phyloP scores from a whole-genome alignment of 2,888 invertebrate species.

The Gastrophysa polygoni region DNA sequence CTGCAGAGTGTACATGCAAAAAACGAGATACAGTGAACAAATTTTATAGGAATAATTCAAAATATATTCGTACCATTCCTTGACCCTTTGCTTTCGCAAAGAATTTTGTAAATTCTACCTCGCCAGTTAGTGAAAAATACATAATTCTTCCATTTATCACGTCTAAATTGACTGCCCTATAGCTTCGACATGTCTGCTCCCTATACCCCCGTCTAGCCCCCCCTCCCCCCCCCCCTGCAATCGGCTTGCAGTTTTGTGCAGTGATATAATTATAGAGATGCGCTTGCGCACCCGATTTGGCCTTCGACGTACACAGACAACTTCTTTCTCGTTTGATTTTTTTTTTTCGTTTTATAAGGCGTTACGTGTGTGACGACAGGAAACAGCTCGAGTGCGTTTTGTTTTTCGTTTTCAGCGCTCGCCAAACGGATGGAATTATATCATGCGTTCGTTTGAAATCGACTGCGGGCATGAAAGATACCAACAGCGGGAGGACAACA shows the following conservation, averaged over 20 bases:
- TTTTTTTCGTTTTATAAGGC: slow-evolving; percentile 31
- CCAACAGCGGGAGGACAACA: background rate
- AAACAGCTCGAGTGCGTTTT: slow-evolving; percentile 43
- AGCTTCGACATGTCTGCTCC: no score
- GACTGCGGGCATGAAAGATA: background rate
- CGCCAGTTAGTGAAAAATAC: no score
- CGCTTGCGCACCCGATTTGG: slow-evolving; percentile 44
- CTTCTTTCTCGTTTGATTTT: slow-evolving; percentile 23
- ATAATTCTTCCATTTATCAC: no score
- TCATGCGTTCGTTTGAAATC: slow-evolving; percentile 13
- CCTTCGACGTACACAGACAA: slow-evolving; percentile 13
- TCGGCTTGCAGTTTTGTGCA: slow-evolving; percentile 44
- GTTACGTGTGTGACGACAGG: slow-evolving; percentile 41
- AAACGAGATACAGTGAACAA: no score
- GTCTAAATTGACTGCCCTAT: no score
- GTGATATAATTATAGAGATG: slow-evolving; percentile 54
- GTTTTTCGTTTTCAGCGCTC: slow-evolving; percentile 22
- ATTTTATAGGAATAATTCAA: no score
- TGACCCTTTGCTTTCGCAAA: no score
- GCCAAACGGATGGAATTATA: slow-evolving; percentile 31
- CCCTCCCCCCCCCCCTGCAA: slow-evolving; percentile 14
- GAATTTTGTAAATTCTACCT: no score
- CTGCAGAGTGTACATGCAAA: no score
- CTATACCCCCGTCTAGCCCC: slow-evolving; percentile 19
- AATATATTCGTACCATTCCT: no score